Evolutionary conservation across 2,797 vertebrate species (phyloP), one percentile per base, ranked within the genome.

Genomic region (Champsocephalus esox): DNA sequence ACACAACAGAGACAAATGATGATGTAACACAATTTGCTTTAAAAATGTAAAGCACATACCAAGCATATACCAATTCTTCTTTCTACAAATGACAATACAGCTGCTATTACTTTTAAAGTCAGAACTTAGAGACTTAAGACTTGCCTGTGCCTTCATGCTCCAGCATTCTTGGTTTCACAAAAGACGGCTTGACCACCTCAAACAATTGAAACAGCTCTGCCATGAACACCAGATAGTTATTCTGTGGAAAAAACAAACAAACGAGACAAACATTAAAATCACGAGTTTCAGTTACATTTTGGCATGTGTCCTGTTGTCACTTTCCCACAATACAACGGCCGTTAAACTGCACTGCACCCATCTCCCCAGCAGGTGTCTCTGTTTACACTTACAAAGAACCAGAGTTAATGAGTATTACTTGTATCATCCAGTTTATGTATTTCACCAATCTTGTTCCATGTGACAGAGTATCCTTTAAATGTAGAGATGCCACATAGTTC

Each of bases 201-300:
- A 99, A 98, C 98, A 97, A 99, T 95, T 95, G 96, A 90, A 99
- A 99, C 76, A 99, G 94, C 86, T 99, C 98, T 71, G 98, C 98
- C 97, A 99, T 96, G 90, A 99, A 99, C 80, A 97, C 98, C 94
- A 99, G 94, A 91, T 97, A 99, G 92, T 99, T 99, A 84, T 96
- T 98, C 98, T 99, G 92, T 2, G 75, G 79, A 85, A 82, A 38
- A 76, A 38, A 76, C 50, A 80, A 44, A 12, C 46, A 76, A 73
- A 83, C 17, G 79, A 43, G 34, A 64, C 0, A 0, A 6, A 49
- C 2, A 54, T 70, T 21, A 61, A 64, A 79, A 44, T 24, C 50
- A 70, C 2, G 11, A 4, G 34, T 38, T 38, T 38, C 2, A 9
- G 6, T 38, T n/a, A 43, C 16, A 59, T 10, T 46, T 12, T 62